A percentile compares a stretch with the other conserved stretches of the same genome.
Conservation (phyloP, 1,140 invertebrate genomes). For the Eumeta japonica region DNA sequence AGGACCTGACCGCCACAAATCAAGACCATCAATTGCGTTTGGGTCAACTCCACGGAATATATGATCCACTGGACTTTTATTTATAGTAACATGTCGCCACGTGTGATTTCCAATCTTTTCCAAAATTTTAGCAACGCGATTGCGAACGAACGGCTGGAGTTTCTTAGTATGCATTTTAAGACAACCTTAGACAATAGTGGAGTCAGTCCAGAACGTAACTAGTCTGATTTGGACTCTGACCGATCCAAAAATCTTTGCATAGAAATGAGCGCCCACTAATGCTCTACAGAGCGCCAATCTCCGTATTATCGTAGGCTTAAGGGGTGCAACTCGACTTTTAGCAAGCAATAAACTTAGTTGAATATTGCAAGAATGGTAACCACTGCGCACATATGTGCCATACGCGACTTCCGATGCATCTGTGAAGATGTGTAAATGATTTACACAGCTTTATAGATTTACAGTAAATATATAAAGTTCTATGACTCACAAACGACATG, state of each 20-base stretch:
- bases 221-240: conserved; percentile 8
- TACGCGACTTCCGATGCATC: conserved; percentile 11
- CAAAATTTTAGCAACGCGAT: conserved; percentile 31
- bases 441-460: no score
- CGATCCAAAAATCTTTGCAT: conserved; percentile 11
- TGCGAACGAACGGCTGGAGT: conserved; percentile 26
- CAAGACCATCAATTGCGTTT: conserved; percentile 24
- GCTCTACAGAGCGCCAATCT: conserved; percentile 49
- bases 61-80: conserved; percentile 18
- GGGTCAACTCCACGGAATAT: conserved; percentile 28
- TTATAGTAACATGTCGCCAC: no score
- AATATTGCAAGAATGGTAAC: not conserved
- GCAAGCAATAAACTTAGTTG: conserved; percentile 3
- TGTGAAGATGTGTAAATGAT: conserved; percentile 16
- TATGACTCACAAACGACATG: conserved; percentile 9
- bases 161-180: conserved; percentile 6
- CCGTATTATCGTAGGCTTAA: conserved; percentile 41
- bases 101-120: no score
- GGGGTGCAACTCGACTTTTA: conserved; percentile 46
- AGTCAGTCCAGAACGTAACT: conserved; percentile 25
- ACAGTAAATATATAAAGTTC: conserved; percentile 11
- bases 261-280: conserved; percentile 23
- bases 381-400: conserved; percentile 8
- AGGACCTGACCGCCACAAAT: not conserved
- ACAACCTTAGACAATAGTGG: conserved; percentile 27